phyloP scores from a whole-genome alignment of 2,797 vertebrate species.

The Anableps anableps region DNA sequence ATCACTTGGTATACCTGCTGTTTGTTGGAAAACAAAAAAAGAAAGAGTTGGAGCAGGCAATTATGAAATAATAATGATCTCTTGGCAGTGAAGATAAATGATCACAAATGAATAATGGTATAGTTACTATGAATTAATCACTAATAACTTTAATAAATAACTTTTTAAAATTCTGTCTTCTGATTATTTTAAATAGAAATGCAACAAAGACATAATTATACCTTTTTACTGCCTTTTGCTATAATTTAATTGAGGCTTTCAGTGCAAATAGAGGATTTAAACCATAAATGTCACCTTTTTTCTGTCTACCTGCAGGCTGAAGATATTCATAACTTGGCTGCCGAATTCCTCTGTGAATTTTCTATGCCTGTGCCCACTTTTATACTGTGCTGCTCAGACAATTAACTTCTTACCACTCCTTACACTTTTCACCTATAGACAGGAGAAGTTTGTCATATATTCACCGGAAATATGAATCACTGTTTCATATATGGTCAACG shows the following conservation, averaged over 20 bases:
- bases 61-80: no score
- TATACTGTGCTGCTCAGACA: not conserved
- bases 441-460: not conserved
- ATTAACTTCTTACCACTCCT: not conserved
- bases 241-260: not conserved
- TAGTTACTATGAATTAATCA: not conserved
- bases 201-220: not conserved
- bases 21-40: no score
- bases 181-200: not conserved
- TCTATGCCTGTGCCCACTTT: not conserved
- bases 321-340: not conserved
- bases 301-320: not conserved
- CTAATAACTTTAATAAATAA: not conserved
- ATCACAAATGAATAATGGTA: not conserved
- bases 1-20: no score
- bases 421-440: not conserved
- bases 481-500: not conserved
- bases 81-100: no score
- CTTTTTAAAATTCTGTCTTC: not conserved
- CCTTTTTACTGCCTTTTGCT: not conserved
- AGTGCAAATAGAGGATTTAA: not conserved
- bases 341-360: not conserved
- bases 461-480: not conserved
- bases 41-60: no score
- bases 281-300: not conserved